phyloP scores from a whole-genome alignment of 2,888 invertebrate species.

The Drosophila pullipes region DNA sequence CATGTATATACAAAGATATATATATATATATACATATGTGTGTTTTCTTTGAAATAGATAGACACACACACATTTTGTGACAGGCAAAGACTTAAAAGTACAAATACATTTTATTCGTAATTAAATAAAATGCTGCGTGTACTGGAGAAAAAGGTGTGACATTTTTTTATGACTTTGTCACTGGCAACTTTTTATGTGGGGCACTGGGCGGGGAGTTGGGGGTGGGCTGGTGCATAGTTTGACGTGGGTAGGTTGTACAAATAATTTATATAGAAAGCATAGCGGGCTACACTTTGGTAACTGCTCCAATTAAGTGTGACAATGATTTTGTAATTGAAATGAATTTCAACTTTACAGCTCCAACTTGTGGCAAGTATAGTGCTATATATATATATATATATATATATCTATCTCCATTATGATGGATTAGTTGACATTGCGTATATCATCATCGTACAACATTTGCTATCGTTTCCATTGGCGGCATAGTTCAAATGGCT shows the following conservation, averaged over 20 bases:
- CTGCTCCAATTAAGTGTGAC: conserved; percentile 17
- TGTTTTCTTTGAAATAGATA: conserved; percentile 12
- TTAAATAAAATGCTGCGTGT: conserved; percentile 68
- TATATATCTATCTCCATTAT: conserved; percentile 11
- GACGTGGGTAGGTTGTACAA: conserved; percentile 4
- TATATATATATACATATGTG: conserved; percentile 4
- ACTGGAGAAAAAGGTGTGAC: conserved; percentile 76
- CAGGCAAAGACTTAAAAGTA: conserved; percentile 21
- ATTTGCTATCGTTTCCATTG: conserved; percentile 35
- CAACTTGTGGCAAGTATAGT: background rate
- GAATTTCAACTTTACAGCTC: background rate
- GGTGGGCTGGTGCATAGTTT: background rate
- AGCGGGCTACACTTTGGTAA: background rate
- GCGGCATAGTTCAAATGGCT: conserved; percentile 70
- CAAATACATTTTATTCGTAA: conserved; percentile 64
- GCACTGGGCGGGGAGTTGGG: background rate
- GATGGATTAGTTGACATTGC: conserved; percentile 70
- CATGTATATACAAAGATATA: background rate
- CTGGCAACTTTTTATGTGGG: conserved; percentile 43
- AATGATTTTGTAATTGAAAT: conserved; percentile 41
- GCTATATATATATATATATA: background rate
- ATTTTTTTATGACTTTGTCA: conserved; percentile 82
- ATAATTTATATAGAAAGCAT: conserved; percentile 61
- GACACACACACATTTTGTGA: conserved; percentile 1
- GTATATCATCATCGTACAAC: conserved; percentile 1